A percentile compares a stretch with the other conserved stretches of the same genome.
phyloP scores from a whole-genome alignment of 2,113 vertebrate species.

The Aldabrachelys gigantea region DNA sequence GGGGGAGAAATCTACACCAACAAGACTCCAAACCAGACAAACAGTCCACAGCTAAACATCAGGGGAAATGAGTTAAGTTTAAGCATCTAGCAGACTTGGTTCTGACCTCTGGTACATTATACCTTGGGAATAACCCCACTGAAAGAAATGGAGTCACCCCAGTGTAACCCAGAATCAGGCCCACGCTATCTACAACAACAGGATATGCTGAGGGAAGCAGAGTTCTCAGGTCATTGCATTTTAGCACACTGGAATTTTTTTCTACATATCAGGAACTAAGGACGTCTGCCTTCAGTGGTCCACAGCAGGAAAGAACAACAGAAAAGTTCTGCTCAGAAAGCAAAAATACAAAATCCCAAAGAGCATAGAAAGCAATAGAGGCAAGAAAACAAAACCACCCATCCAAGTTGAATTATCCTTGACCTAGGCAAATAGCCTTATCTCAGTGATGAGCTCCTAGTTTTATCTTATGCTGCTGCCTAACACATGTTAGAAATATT shows the following conservation, averaged over 20 bases:
- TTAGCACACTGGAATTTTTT: not conserved
- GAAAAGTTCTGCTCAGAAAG: fast-evolving
- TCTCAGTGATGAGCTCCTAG: not conserved
- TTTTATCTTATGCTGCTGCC: not conserved
- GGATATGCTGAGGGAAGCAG: conserved; percentile 1
- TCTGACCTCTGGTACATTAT: not conserved
- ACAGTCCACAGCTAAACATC: not conserved
- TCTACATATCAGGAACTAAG: conserved; percentile 48
- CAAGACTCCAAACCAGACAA: not conserved
- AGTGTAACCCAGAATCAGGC: not conserved
- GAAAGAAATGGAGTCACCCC: not conserved
- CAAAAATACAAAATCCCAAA: not conserved
- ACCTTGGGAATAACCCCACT: not conserved
- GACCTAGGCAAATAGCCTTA: not conserved
- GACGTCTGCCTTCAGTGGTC: not conserved
- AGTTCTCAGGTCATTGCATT: not conserved
- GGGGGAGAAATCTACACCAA: not conserved
- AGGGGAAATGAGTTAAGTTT: not conserved
- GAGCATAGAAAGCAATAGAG: not conserved
- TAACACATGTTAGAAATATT: not conserved
- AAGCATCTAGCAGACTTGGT: not conserved
- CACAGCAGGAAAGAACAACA: not conserved
- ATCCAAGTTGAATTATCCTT: not conserved
- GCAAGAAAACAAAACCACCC: not conserved
- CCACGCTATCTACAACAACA: conserved; percentile 8